These are phyloP conservation scores for Hetaerina titia DNA, from an alignment of 2,888 invertebrate genomes.

Conservation along the genomic window DNA sequence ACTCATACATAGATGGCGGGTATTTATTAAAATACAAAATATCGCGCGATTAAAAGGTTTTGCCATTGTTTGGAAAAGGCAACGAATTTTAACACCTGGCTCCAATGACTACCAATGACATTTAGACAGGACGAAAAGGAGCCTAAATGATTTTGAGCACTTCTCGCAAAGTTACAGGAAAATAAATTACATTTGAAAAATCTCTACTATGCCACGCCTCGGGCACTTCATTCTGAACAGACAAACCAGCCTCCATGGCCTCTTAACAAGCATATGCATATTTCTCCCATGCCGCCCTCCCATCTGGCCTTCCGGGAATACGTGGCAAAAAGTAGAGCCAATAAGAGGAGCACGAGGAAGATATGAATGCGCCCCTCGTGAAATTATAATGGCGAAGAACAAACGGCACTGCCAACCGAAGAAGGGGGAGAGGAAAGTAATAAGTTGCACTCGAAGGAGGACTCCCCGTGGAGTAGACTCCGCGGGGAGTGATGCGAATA, in stretches of 20 bases:
- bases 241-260: not conserved
- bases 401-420: not conserved
- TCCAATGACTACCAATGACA: no score
- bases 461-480: not conserved
- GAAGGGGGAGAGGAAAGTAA: not conserved
- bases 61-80: no score
- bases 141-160: no score
- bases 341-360: not conserved
- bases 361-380: not conserved
- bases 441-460: not conserved
- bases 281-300: not conserved
- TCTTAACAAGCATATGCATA: not conserved
- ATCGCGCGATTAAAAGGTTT: no score
- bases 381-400: not conserved
- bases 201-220: no score
- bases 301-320: not conserved
- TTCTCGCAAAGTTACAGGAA: no score
- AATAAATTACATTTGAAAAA: no score
- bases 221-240: not conserved
- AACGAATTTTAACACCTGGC: no score
- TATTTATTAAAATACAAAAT: no score
- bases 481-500: not conserved
- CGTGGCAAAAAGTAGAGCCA: not conserved
- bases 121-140: no score
- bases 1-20: no score